A percentile compares a stretch with the other conserved stretches of the same genome.
These are phyloP conservation scores for Nematopogon swammerdamellus DNA, from an alignment of 2,888 invertebrate species.

Conservation along the genomic window DNA sequence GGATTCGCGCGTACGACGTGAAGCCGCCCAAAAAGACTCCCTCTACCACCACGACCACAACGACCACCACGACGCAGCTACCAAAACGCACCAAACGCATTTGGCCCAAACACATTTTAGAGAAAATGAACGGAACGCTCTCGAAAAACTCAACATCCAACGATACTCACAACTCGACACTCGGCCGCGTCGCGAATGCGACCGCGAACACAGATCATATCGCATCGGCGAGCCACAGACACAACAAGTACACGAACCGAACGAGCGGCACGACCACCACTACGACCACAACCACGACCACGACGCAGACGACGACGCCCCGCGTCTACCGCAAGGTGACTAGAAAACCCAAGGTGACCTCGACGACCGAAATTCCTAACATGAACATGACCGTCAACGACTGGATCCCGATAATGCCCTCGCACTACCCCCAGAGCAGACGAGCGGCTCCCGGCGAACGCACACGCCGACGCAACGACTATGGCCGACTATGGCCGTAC, in stretches of 20 bases:
- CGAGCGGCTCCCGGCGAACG: not conserved
- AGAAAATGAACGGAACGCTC: slow-evolving; percentile 22
- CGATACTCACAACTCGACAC: slow-evolving; percentile 11
- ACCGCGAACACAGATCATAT: slow-evolving; percentile 13
- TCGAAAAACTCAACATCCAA: slow-evolving; percentile 17
- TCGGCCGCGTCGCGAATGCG: slow-evolving; percentile 17
- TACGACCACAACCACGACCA: slow-evolving; percentile 16
- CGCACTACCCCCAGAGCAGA: slow-evolving; percentile 29
- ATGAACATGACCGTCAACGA: slow-evolving; percentile 26
- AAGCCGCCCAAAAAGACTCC: slow-evolving; percentile 28
- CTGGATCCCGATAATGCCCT: slow-evolving; percentile 45
- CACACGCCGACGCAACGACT: not conserved
- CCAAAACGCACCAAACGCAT: slow-evolving; percentile 41
- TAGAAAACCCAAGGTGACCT: slow-evolving; percentile 26
- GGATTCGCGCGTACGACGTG: slow-evolving; percentile 32
- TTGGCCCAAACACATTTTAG: slow-evolving; percentile 38
- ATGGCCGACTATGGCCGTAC: not conserved
- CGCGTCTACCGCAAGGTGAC: slow-evolving; percentile 35
- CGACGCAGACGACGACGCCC: slow-evolving; percentile 20
- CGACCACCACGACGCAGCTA: slow-evolving; percentile 33
- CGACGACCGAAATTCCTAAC: slow-evolving; percentile 5
- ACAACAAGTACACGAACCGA: not conserved
- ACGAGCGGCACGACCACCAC: slow-evolving; percentile 14
- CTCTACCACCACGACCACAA: slow-evolving; percentile 19
- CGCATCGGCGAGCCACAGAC: not conserved